Evolutionary conservation across 35 echinoderm and acorn worm species (phyloP), one percentile per base, ranked within the genome.

Genomic region (Diadema setosum): DNA sequence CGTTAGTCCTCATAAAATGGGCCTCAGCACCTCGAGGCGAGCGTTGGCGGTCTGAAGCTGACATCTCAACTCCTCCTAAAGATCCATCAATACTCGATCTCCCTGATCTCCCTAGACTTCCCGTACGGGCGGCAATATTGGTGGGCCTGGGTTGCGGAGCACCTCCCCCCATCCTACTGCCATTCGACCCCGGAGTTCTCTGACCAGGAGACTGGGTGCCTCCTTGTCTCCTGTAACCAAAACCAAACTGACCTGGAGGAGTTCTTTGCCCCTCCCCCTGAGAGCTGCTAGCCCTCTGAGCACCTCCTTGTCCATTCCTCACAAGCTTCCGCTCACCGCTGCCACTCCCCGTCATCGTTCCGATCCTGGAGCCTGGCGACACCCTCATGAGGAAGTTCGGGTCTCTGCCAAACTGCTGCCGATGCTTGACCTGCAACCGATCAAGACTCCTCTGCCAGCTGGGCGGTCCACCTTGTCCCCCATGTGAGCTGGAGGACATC

Each of bases 401-500:
- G 73, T 78, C 73, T 15, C 73, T 26, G 2, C 73, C 73, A 78
- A 78, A 78, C 73, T 78, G 81, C 45, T 93, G 91, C 67, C 80
- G 45, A 76, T 93, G 91, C 32, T 85, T 42, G 37, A 86, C 89
- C n/a, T 91, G 89, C 29, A 96, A 65, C 27, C 94, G 49, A 55
- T 96, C 94, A 25, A 96, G 65, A 33, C 94, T 96, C 5, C 94
- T 82, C 27, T 96, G 94, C 94, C 94, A 96, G 64, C 78, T 91
- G 3, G 94, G 94, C 21, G 94, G 94, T 14, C 83, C 87, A 34
- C 87, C 87, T 52, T 64, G 83, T 46, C 58, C 56, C 27, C 55
- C 88, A 82, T 75, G 91, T 26, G 87, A 65, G 21, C 87, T 90
- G 17, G 84, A 57, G 40, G 65, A 24, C 5, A 44, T 82, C 56